A percentile compares a stretch with the other conserved stretches of the same genome.
These are phyloP conservation scores for Meda fulgida DNA, from an alignment of 2,797 vertebrate species.

Conservation along the genomic window DNA sequence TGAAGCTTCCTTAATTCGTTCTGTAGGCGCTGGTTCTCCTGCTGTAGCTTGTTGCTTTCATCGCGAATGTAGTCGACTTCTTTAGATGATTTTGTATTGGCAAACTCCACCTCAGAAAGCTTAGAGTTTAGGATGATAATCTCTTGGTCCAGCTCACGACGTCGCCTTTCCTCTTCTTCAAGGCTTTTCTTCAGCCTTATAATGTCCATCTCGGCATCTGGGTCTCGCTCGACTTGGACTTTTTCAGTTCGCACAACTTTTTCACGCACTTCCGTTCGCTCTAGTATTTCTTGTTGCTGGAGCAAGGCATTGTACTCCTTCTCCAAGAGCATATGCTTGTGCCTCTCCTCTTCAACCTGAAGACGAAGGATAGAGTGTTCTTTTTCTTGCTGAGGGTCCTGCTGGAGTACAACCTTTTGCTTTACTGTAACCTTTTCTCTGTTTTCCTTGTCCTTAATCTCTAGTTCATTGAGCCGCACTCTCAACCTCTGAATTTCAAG, in stretches of 20 bases:
- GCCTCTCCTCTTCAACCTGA: conserved; percentile 92
- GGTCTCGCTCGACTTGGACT: conserved; percentile 90
- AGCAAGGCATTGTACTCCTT: conserved; percentile 84
- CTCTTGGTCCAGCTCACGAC: conserved; percentile 86
- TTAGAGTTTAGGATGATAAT: conserved; percentile 79
- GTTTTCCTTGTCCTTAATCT: conserved; percentile 87
- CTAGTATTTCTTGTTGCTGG: conserved; percentile 84
- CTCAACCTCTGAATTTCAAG: conserved; percentile 91
- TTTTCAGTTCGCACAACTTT: conserved; percentile 95
- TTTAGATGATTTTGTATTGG: conserved; percentile 91
- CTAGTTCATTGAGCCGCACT: conserved; percentile 83
- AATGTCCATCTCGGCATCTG: conserved; percentile 90
- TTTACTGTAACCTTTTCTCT: conserved; percentile 92
- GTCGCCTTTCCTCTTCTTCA: conserved; percentile 87
- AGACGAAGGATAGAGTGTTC: conserved; percentile 90
- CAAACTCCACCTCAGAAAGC: conserved; percentile 90
- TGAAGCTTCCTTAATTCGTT: conserved; percentile 89
- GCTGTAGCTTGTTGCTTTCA: conserved; percentile 88
- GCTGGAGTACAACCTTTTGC: conserved; percentile 95
- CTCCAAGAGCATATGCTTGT: conserved; percentile 87
- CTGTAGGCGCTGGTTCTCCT: conserved; percentile 91
- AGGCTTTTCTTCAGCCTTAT: conserved; percentile 85
- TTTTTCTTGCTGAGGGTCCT: conserved; percentile 95
- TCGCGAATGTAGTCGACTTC: conserved; percentile 91
- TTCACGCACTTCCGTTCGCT: conserved; percentile 91